Conservation (phyloP, 2,888 invertebrate genomes). For the Drosophila merina region DNA sequence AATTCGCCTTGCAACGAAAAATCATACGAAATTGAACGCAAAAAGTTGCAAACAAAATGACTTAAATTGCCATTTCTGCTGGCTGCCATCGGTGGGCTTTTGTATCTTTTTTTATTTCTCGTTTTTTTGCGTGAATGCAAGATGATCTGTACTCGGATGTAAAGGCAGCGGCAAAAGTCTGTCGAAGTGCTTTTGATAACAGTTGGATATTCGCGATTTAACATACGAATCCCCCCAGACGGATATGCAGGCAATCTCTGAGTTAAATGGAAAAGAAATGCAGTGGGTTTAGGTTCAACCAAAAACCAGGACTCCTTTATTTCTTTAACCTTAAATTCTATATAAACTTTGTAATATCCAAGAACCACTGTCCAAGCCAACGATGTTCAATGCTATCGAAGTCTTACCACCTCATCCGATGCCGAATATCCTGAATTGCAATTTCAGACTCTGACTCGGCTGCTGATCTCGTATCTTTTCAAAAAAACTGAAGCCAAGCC, state of each 20-base stretch:
- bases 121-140: slow-evolving; percentile 10
- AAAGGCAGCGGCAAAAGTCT: slow-evolving; percentile 22
- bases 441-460: slow-evolving; percentile 22
- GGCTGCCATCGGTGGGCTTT: slow-evolving; percentile 23
- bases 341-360: not conserved
- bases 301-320: too few species aligned
- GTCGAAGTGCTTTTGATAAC: slow-evolving; percentile 41
- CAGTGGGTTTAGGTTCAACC: slow-evolving; percentile 23
- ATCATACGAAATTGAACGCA: slow-evolving; percentile 20
- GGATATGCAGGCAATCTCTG: slow-evolving; percentile 27
- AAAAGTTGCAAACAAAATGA: slow-evolving; percentile 39
- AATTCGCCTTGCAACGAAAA: slow-evolving; percentile 37
- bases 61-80: slow-evolving; percentile 51
- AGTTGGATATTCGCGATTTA: slow-evolving; percentile 51
- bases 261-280: slow-evolving; percentile 5
- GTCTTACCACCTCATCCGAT: slow-evolving; percentile 25
- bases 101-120: too few species aligned
- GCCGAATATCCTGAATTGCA: slow-evolving; percentile 34
- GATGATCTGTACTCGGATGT: slow-evolving; percentile 41
- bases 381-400: slow-evolving; percentile 35
- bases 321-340: not conserved
- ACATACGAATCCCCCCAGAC: slow-evolving; percentile 37
- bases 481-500: not conserved
- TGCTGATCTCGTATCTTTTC: slow-evolving; percentile 29
- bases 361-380: slow-evolving; percentile 11